Evolutionary conservation across 92 coral and sea anemone genomes (phyloP), one percentile per base, ranked within the genome.

Genomic region (Porites evermanni): DNA sequence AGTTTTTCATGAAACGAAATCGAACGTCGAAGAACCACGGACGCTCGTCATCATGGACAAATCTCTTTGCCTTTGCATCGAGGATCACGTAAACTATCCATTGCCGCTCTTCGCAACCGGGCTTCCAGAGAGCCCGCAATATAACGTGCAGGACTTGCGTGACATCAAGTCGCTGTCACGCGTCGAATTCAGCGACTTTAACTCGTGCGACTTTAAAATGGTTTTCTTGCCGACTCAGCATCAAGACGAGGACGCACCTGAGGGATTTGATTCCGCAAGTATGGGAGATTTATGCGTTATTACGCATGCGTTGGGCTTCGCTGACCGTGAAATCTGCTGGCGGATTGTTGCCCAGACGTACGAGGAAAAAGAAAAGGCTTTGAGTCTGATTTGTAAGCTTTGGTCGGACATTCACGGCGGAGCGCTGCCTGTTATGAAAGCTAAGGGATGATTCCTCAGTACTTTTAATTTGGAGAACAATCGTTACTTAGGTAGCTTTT

Each of bases 51-150:
- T 97, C 17, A 91, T 97, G 94, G 95, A 95, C 79, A 82, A 89
- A 38, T 92, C 97, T 20, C 63, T 97, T 26, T 93, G 99, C 86
- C 88, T 93, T 38, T 97, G 98, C 76, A 76, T 89, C 44, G 99
- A 97, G 78, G 96, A 97, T 75, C 99, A 97, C 74, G 99, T 95
- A 32, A 92, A 97, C 63, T 97, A 93, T 82, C 99, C 99, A 50
- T 79, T 97, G 50, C 93, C 99, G 38, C 89, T 97, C 26, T 97
- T 97, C 73, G 98, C 96, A n/a, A 97, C 98, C 50, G 99, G 98
- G 63, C 95, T 97, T 86, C 99, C 99, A 90, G 81, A 92, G 86
- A 91, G 86, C 91, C 93, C 96, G 64, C 98, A 93, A 70, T 93
- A 97, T 82, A 93, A 89, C 51, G 92, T 97, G 50, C 94, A 91